Percentiles rank a stretch among this genome's conserved stretches.
Evolutionary conservation across 2,888 invertebrate species (phyloP).

Genomic region (Mimumesa dahlbomi): DNA sequence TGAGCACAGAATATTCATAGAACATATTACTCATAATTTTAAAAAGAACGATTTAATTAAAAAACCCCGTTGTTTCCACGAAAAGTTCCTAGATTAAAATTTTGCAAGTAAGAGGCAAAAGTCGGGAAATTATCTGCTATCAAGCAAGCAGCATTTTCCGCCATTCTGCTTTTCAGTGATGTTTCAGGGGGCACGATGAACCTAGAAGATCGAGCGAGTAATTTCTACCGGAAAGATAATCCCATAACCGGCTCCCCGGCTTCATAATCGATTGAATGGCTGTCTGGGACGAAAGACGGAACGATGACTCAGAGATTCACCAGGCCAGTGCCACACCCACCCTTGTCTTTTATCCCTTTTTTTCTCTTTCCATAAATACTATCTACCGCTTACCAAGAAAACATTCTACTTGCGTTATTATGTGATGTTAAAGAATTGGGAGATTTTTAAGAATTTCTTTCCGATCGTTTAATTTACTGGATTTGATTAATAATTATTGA

Average conservation of each 20-base stretch:
- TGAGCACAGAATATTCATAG: no score
- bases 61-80: no score
- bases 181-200: constrained; percentile 1
- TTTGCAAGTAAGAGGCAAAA: neutral
- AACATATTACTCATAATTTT: no score
- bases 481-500: no score
- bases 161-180: constrained; percentile 18
- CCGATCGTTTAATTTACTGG: no score
- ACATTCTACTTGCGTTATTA: no score
- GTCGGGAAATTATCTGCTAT: neutral
- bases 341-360: constrained; percentile 39
- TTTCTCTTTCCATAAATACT: neutral
- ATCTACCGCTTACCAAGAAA: no score
- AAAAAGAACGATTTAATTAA: no score
- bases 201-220: constrained; percentile 12
- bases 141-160: constrained; percentile 1
- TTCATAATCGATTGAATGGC: constrained; percentile 38
- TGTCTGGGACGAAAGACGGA: constrained; percentile 46
- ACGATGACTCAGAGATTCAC: constrained; percentile 67
- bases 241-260: constrained; percentile 41
- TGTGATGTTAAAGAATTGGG: no score
- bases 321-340: constrained; percentile 68
- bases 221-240: constrained; percentile 16
- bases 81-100: constrained; percentile 1
- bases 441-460: no score